Evolutionary conservation across 2,113 vertebrate species (phyloP), one percentile per base, ranked within the genome.

Genomic region (Eidolon helvum): DNA sequence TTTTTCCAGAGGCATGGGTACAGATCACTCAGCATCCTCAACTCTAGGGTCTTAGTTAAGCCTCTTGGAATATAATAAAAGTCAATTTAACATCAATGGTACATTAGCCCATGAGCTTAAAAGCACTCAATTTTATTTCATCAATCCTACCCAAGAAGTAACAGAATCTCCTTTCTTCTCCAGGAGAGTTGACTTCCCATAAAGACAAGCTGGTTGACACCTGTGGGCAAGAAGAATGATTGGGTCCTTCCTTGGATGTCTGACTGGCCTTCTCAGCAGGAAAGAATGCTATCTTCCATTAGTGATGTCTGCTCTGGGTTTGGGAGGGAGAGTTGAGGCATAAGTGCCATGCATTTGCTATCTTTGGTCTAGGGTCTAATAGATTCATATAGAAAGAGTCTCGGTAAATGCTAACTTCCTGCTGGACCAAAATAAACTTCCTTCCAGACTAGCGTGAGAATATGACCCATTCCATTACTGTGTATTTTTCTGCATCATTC

Each of bases 401-500:
- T 87, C 1, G 4, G 69, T 69, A 57, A 94, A 77, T 22, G 9
- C 59, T 24, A 53, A 72, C 38, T 45, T 87, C 59, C 79, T n/a
- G 21, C n/a, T 65, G 71, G 35, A 28, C 33, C 59, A 7, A 71
- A 57, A 90, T 30, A 55, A 90, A 87, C n/a, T 80, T 48, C 63
- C 57, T 78, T 91, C 18, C n/a, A 85, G 65, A 90, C 53, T 4
- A 59, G 50, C 45, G 1, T 33, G 69, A 88, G 84, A 59, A 50
- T 57, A 65, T 33, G 38, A 92, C 55, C 50, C 33, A 30, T 40
- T 75, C 28, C 65, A 14, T 78, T 82, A 71, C 55, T 40, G 77
- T 9, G 24, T 30, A 30, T 93, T 91, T 83, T 95, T 77, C 61
- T 83, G 18, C 24, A 75, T 79, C 63, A 38, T 85, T 96, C 90